Conservation (phyloP, 2,797 vertebrate species). For the Lateolabrax maculatus region DNA sequence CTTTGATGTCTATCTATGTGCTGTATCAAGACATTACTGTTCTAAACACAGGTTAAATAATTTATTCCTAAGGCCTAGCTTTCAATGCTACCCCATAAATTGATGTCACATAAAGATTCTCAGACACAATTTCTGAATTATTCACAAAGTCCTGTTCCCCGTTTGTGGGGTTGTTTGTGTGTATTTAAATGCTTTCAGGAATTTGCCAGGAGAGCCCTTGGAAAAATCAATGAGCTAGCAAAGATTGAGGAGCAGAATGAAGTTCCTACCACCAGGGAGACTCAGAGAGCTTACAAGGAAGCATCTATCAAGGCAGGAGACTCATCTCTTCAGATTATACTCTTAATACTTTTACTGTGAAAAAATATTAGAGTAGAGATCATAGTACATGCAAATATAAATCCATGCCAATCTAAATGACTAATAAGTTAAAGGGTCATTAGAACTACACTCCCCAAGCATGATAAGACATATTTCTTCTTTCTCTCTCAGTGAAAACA, state of each 20-base stretch:
- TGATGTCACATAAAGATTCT: neutral
- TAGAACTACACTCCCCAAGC: neutral
- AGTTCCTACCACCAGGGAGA: slow-evolving; percentile 75
- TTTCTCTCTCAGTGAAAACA: too few relatives aligned
- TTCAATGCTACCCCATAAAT: neutral
- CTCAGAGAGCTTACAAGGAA: slow-evolving; percentile 87
- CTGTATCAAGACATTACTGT: neutral
- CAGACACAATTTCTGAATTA: neutral
- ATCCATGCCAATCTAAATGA: neutral
- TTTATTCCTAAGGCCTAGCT: neutral
- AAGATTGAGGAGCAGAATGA: slow-evolving; percentile 85
- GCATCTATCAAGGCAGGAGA: slow-evolving; percentile 91
- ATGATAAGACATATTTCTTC: neutral
- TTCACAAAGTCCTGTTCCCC: neutral
- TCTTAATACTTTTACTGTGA: neutral
- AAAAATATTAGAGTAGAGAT: neutral
- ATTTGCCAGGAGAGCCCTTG: slow-evolving; percentile 92
- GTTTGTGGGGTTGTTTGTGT: slow-evolving; percentile 13
- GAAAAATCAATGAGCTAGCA: slow-evolving; percentile 91
- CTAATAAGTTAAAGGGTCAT: neutral
- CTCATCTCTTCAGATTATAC: neutral
- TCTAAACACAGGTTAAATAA: slow-evolving; percentile 1
- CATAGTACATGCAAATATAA: neutral
- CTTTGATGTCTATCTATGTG: neutral
- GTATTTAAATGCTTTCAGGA: slow-evolving; percentile 78